Conservation (phyloP, 2,888 invertebrate genomes). For the Latheticus oryzae region DNA sequence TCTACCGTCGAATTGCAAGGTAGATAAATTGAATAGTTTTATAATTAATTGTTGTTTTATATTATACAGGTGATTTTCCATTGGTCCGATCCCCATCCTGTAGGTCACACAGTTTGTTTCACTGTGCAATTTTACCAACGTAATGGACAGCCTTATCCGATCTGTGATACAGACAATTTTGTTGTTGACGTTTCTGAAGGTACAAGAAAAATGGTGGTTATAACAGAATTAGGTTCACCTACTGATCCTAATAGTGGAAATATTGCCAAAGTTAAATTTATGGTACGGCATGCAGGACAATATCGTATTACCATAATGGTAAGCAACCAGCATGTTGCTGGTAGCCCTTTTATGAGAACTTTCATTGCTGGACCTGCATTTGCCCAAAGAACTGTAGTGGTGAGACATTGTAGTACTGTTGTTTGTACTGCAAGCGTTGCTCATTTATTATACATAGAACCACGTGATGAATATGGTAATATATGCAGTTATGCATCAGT, state of each 20-base stretch:
- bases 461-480: constrained; percentile 93
- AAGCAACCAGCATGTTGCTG: constrained; percentile 82
- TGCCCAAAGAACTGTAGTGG: constrained; percentile 85
- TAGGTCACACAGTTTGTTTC: constrained; percentile 93
- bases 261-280: constrained; percentile 90
- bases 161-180: constrained; percentile 92
- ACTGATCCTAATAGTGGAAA: constrained; percentile 87
- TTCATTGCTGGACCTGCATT: constrained; percentile 88
- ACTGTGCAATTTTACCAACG: constrained; percentile 91
- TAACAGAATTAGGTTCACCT: constrained; percentile 89
- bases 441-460: constrained; percentile 85
- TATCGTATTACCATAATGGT: constrained; percentile 89
- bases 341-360: constrained; percentile 86
- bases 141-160: constrained; percentile 93
- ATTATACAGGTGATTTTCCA: constrained; percentile 77
- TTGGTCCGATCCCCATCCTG: constrained; percentile 90
- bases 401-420: constrained; percentile 85
- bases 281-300: constrained; percentile 89
- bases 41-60: constrained; percentile 47
- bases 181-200: constrained; percentile 89
- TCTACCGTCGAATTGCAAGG: constrained; percentile 85
- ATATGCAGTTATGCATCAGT: constrained; percentile 74
- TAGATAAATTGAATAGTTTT: constrained; percentile 33
- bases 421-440: constrained; percentile 83
- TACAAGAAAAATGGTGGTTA: constrained; percentile 83